Percentiles rank a stretch among this genome's conserved stretches.
phyloP scores from a whole-genome alignment of 1,140 invertebrate genomes.

The Thaumetopoea pityocampa region DNA sequence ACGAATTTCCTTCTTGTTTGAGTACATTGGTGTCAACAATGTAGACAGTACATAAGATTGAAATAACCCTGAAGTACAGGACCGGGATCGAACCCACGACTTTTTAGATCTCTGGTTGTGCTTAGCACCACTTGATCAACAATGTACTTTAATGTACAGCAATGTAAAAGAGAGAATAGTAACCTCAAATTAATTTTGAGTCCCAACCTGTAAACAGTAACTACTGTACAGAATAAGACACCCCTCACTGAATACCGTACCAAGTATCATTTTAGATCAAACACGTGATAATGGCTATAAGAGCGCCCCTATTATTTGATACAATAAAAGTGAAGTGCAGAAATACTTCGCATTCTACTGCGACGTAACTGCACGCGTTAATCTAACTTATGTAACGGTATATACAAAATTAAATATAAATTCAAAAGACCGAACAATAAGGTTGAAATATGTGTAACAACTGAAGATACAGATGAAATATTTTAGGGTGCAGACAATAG shows the following conservation, averaged over 20 bases:
- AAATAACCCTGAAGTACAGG: too few relatives aligned
- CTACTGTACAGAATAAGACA: slow-evolving; percentile 34
- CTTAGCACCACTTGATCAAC: too few relatives aligned
- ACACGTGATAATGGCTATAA: slow-evolving; percentile 74
- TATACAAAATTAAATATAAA: slow-evolving; percentile 18
- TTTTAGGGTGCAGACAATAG: slow-evolving; percentile 45
- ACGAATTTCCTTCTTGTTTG: too few relatives aligned
- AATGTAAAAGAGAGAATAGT: too few relatives aligned
- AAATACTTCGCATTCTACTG: slow-evolving; percentile 72
- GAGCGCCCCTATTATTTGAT: slow-evolving; percentile 74
- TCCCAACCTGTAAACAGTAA: slow-evolving; percentile 8
- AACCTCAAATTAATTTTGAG: too few relatives aligned
- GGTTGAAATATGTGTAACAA: slow-evolving; percentile 21
- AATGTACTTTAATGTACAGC: too few relatives aligned
- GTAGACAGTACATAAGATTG: too few relatives aligned
- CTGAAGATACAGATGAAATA: slow-evolving; percentile 32
- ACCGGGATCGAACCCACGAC: too few relatives aligned
- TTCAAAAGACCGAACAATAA: slow-evolving; percentile 18
- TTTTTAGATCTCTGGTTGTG: too few relatives aligned
- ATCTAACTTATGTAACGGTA: slow-evolving; percentile 34
- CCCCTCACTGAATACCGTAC: slow-evolving; percentile 41
- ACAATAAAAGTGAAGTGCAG: slow-evolving; percentile 75
- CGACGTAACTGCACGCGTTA: slow-evolving; percentile 44
- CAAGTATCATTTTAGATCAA: slow-evolving; percentile 75
- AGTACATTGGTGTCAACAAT: too few relatives aligned